These are phyloP conservation scores for Neomonachus schauinslandi DNA, from an alignment of 2,113 vertebrate genomes.

Conservation along the genomic window DNA sequence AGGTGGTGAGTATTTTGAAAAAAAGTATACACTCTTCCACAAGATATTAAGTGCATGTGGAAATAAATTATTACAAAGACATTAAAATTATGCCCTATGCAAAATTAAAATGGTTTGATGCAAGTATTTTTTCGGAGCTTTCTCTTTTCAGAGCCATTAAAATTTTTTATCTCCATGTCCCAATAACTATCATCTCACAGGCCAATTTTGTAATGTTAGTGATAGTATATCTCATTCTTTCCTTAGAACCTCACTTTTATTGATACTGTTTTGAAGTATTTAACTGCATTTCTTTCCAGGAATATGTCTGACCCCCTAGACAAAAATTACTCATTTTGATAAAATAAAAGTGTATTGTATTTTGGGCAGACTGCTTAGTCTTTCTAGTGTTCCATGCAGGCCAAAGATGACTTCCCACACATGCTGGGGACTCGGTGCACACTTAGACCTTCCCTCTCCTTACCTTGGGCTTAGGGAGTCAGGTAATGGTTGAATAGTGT, in stretches of 20 bases:
- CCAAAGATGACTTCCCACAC: not conserved
- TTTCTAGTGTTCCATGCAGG: not conserved
- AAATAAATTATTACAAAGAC: not conserved
- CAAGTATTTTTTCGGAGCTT: not conserved
- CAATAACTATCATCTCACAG: not conserved
- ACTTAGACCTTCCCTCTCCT: not conserved
- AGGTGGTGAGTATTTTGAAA: not conserved
- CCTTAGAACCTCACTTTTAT: not conserved
- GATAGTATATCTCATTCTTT: not conserved
- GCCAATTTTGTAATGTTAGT: not conserved
- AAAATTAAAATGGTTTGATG: not conserved
- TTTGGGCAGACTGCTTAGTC: not conserved
- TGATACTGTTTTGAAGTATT: not conserved
- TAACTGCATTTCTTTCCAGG: not conserved
- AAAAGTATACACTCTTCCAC: not conserved
- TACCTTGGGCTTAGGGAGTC: not conserved
- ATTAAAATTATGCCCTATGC: not conserved
- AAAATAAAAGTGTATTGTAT: not conserved
- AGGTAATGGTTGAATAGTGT: not conserved
- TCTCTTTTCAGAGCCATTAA: not conserved
- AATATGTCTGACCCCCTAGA: not conserved
- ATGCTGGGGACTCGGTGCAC: not conserved
- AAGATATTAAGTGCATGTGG: not conserved
- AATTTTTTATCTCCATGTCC: not conserved
- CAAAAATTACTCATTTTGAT: not conserved